phyloP scores from a whole-genome alignment of 2,888 invertebrate genomes.

The Nycteola revayana region DNA sequence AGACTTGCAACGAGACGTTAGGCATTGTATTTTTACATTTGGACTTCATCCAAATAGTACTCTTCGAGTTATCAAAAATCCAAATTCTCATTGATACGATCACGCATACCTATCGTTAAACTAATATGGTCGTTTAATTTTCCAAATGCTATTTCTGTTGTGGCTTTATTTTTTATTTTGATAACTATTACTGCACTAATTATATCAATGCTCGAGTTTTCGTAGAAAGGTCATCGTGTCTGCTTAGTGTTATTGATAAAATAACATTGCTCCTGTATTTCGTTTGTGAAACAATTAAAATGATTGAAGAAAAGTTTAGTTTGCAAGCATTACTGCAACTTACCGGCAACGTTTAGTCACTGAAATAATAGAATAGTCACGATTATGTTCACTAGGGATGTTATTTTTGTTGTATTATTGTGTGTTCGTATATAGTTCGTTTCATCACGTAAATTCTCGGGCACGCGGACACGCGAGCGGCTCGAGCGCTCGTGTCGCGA shows the following conservation, averaged over 20 bases:
- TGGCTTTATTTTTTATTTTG: conserved; percentile 10
- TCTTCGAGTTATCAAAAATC: conserved; percentile 59
- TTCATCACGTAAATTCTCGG: conserved; percentile 20
- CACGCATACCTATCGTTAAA: conserved; percentile 13
- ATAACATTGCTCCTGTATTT: conserved; percentile 16
- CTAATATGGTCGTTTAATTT: conserved; percentile 15
- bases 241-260: conserved; percentile 33
- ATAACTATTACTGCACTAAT: conserved; percentile 26
- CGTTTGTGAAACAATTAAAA: conserved; percentile 4
- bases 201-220: conserved; percentile 22
- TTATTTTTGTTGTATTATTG: conserved; percentile 26
- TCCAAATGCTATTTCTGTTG: conserved; percentile 16
- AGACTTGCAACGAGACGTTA: conserved; percentile 62
- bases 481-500: conserved; percentile 25
- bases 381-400: conserved; percentile 24
- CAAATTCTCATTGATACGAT: conserved; percentile 38
- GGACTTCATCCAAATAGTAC: conserved; percentile 75
- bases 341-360: conserved; percentile 25
- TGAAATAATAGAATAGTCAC: conserved; percentile 20
- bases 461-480: conserved; percentile 24
- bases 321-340: conserved; percentile 11
- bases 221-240: conserved; percentile 27
- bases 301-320: not conserved
- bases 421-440: conserved; percentile 34
- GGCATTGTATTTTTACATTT: conserved; percentile 78